phyloP scores from a whole-genome alignment of 2,113 vertebrate species.

The Hemibagrus wyckioides region DNA sequence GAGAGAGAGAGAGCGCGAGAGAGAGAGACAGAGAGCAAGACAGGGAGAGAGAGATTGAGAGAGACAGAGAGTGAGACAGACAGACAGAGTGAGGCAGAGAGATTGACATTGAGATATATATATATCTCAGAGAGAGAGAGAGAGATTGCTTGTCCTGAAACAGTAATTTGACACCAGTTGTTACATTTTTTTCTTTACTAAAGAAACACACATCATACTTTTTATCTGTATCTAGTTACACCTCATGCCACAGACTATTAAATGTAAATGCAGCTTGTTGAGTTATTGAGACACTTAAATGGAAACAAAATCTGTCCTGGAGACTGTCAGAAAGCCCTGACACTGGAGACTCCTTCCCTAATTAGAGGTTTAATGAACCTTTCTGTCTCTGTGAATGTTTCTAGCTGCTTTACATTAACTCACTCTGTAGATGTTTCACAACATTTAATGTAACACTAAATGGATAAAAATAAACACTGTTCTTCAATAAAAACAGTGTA shows the following conservation, averaged over 20 bases:
- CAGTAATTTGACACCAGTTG: no score
- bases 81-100: background rate
- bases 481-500: background rate
- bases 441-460: background rate
- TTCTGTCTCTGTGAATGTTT: no score
- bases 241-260: background rate
- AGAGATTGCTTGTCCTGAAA: background rate
- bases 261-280: background rate
- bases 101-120: no score
- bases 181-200: no score
- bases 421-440: no score
- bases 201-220: background rate
- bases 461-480: background rate
- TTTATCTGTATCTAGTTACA: background rate
- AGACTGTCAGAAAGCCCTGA: background rate
- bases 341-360: background rate
- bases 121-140: background rate
- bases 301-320: background rate
- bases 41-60: no score
- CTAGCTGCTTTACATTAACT: no score
- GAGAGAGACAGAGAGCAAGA: no score
- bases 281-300: background rate
- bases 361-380: background rate
- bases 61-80: no score
- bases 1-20: background rate